phyloP scores from a whole-genome alignment of 1,140 invertebrate species.

The Drosophila nikananu region DNA sequence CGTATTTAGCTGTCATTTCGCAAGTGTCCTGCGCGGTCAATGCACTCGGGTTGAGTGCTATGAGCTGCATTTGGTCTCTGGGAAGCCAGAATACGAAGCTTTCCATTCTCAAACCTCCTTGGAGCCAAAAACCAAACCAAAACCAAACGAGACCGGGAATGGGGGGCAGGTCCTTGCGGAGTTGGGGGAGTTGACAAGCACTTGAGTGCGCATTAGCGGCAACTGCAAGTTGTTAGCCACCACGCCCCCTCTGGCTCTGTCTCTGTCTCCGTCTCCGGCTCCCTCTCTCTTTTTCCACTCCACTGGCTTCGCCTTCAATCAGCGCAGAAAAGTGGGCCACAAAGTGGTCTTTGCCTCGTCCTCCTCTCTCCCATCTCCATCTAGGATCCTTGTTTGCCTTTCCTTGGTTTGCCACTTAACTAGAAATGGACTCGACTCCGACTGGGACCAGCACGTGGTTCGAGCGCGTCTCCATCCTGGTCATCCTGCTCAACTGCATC shows the following conservation, averaged over 20 bases:
- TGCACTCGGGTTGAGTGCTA: slow-evolving; percentile 24
- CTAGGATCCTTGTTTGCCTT: slow-evolving; percentile 2
- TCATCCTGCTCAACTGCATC: slow-evolving; percentile 99
- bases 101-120: neutral
- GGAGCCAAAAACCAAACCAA: slow-evolving; percentile 29
- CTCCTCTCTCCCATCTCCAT: neutral
- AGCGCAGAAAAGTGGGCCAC: slow-evolving; percentile 32
- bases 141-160: slow-evolving; percentile 39
- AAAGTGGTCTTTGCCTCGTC: neutral
- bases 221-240: slow-evolving; percentile 50
- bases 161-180: neutral
- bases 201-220: slow-evolving; percentile 77
- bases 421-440: slow-evolving; percentile 16
- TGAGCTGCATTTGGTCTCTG: slow-evolving; percentile 43
- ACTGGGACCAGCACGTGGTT: slow-evolving; percentile 93
- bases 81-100: neutral
- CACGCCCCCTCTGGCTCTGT: neutral
- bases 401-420: slow-evolving; percentile 53
- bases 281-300: slow-evolving; percentile 7
- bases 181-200: slow-evolving; percentile 63
- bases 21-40: slow-evolving; percentile 11
- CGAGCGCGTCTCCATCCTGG: slow-evolving; percentile 98
- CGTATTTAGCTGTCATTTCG: neutral
- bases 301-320: slow-evolving; percentile 54
- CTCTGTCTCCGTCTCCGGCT: neutral